Evolutionary conservation across 2,888 invertebrate genomes (phyloP).

Genomic region (Acanthosepion lycidas): DNA sequence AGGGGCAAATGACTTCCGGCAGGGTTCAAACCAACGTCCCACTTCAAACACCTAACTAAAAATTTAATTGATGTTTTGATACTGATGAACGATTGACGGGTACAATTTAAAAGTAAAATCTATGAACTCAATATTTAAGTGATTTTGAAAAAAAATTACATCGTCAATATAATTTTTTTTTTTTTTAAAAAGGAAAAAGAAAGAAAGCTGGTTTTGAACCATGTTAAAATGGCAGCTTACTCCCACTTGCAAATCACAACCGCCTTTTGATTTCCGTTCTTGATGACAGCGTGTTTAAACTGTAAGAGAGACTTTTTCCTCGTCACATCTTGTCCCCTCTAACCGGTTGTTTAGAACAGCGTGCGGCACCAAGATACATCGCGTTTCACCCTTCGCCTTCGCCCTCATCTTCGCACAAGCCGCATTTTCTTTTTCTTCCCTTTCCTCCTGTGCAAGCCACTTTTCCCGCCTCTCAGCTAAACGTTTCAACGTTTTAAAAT

Average conservation of each 20-base stretch:
- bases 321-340: neutral
- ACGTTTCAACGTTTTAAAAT: neutral
- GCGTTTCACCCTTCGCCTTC: neutral
- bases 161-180: no score
- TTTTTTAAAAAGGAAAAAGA: no score
- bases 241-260: neutral
- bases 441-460: neutral
- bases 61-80: no score
- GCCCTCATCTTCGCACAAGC: neutral
- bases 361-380: neutral
- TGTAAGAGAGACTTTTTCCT: neutral
- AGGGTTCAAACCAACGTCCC: no score
- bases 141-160: no score
- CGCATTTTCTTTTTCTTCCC: neutral
- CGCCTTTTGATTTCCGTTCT: neutral
- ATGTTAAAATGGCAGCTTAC: neutral
- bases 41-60: no score
- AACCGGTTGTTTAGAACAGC: neutral
- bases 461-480: slow-evolving; percentile 5
- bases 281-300: neutral
- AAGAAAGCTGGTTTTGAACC: neutral
- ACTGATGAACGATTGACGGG: no score
- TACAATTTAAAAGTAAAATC: no score
- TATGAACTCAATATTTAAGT: no score
- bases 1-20: no score